phyloP scores from a whole-genome alignment of 2,888 invertebrate species.

The Idaea straminata region DNA sequence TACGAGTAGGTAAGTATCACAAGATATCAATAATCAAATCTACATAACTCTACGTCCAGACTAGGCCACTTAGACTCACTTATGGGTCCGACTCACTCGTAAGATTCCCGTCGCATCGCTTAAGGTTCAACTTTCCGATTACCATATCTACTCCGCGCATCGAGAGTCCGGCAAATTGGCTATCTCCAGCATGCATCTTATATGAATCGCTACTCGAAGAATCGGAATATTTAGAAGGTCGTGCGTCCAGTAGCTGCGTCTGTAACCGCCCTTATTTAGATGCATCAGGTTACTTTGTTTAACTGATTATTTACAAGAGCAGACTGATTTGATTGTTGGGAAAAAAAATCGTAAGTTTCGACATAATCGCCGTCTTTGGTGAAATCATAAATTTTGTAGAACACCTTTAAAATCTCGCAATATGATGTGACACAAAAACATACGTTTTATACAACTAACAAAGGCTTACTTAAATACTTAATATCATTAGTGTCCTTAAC shows the following conservation, averaged over 20 bases:
- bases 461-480: too few species aligned
- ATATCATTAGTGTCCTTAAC: too few species aligned
- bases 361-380: too few species aligned
- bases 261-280: constrained; percentile 58
- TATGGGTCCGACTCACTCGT: not conserved
- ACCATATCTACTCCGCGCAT: constrained; percentile 68
- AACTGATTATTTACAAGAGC: not conserved
- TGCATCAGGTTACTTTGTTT: constrained; percentile 32
- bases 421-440: too few species aligned
- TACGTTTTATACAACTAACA: too few species aligned
- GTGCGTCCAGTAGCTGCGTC: constrained; percentile 50
- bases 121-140: constrained; percentile 47
- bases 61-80: not conserved
- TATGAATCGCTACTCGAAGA: constrained; percentile 46
- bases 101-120: not conserved
- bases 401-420: too few species aligned
- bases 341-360: not conserved
- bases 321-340: not conserved
- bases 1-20: not conserved
- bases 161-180: constrained; percentile 61
- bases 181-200: constrained; percentile 68
- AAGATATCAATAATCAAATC: not conserved
- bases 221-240: constrained; percentile 61
- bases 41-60: not conserved
- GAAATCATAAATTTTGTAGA: too few species aligned